These are phyloP conservation scores for Monomorium pharaonis DNA, from an alignment of 1,140 invertebrate species.

Conservation along the genomic window DNA sequence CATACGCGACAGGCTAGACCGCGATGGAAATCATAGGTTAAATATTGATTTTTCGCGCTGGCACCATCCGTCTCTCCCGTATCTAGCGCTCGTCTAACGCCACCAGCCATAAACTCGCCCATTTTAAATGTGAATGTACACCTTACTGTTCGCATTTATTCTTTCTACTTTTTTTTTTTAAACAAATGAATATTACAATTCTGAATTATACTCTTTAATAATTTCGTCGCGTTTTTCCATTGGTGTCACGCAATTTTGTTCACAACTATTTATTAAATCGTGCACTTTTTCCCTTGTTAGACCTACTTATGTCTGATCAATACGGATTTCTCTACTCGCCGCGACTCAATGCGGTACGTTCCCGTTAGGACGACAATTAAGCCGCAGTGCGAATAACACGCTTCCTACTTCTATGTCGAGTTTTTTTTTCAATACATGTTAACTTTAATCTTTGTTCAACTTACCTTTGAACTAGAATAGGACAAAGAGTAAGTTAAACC, in stretches of 20 bases:
- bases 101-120: slow-evolving; percentile 1
- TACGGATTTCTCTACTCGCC: slow-evolving; percentile 40
- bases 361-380: background rate
- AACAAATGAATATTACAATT: background rate
- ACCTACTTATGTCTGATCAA: slow-evolving; percentile 43
- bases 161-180: background rate
- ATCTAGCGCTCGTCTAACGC: background rate
- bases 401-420: background rate
- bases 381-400: background rate
- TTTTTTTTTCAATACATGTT: background rate
- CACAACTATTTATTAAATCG: background rate
- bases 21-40: slow-evolving; percentile 60
- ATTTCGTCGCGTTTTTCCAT: no score
- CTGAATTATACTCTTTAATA: no score
- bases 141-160: background rate
- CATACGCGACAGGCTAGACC: background rate
- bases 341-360: background rate
- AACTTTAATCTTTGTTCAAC: no score
- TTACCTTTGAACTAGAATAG: no score
- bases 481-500: no score
- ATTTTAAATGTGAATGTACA: background rate
- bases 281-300: background rate
- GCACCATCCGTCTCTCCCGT: background rate
- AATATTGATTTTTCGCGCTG: slow-evolving; percentile 39
- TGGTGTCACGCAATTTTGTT: background rate